Conservation (phyloP, 2,113 vertebrate species). For the Colius striatus region DNA sequence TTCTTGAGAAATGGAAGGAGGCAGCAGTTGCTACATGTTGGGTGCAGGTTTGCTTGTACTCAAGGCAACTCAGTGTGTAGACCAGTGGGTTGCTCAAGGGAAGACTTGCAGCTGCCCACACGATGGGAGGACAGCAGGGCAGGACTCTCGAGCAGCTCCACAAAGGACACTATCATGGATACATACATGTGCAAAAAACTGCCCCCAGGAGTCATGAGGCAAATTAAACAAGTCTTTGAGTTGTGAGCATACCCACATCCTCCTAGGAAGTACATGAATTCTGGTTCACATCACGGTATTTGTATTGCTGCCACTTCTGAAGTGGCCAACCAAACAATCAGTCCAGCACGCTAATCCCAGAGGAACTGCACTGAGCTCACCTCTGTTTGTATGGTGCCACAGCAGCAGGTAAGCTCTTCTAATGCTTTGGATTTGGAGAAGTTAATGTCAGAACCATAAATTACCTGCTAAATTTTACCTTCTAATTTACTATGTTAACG, state of each 20-base stretch:
- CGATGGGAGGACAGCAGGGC: neutral
- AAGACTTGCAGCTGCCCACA: neutral
- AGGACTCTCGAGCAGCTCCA: neutral
- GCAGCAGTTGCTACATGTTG: accelerated
- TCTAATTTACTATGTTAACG: neutral
- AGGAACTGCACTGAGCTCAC: neutral
- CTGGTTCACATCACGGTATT: neutral
- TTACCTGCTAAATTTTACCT: neutral
- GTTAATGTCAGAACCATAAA: neutral
- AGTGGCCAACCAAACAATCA: neutral
- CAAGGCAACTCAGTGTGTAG: accelerated
- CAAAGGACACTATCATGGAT: neutral
- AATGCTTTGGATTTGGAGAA: neutral
- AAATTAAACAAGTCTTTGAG: neutral
- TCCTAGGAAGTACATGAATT: neutral
- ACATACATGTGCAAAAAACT: neutral
- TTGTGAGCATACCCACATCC: neutral
- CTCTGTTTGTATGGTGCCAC: neutral
- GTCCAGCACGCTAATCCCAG: neutral
- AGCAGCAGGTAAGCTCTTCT: neutral
- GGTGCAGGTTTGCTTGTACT: neutral
- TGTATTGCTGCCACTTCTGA: neutral
- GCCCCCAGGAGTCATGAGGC: neutral
- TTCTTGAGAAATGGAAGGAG: neutral
- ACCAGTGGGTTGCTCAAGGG: neutral